Base-by-base conservation (phyloP, 1,140 invertebrate genomes). In the Leguminivora glycinivorella region DNA sequence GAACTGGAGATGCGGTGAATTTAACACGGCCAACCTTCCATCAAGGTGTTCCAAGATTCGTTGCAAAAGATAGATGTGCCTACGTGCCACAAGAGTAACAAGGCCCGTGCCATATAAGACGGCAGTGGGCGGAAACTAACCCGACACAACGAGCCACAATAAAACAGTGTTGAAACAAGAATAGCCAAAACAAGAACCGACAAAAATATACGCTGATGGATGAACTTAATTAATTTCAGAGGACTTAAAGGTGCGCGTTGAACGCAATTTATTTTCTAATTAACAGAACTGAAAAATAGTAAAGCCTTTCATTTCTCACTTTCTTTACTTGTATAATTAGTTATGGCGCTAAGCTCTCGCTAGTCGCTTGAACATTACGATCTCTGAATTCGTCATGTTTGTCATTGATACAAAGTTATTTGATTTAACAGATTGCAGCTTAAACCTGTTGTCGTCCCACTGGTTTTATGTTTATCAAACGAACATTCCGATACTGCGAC, bases 111-210 rank as follows among this genome's bases (percentile, higher is more conserved):
- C 84, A 72, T 86, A 83, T 83, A 82, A 17, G 77, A 74, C 40
- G n/a, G 9, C 58, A 22, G 85, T 89, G 82, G 85, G 87, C 82
- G 83, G 83, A 85, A 83, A 76, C 74, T 73, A 80, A 77, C 79
- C 75, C 75, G 72, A 67, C 31, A 22, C 12, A 31, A 52, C 34
- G 66, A 63, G 17, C 67, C 47, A 75, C 70, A 71, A 56, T 66
- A 56, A 52, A 52, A 52, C 43, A 1, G 43, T 72, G 73, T 74
- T 72, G 75, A 71, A 79, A 79, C 73, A 26, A 60, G 68, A 58
- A 43, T 68, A 19, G 67, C 40, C 40, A 68, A 68, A 67, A 43
- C 31, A 67, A 68, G 34, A 5, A 22, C 67, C 67, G 67, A 63
- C 24, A 63, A 29, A 63, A 63, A 63, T 26, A 63, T 29, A 47